Evolutionary conservation across 2,797 vertebrate genomes (phyloP).

Genomic region (Potorous gilbertii): DNA sequence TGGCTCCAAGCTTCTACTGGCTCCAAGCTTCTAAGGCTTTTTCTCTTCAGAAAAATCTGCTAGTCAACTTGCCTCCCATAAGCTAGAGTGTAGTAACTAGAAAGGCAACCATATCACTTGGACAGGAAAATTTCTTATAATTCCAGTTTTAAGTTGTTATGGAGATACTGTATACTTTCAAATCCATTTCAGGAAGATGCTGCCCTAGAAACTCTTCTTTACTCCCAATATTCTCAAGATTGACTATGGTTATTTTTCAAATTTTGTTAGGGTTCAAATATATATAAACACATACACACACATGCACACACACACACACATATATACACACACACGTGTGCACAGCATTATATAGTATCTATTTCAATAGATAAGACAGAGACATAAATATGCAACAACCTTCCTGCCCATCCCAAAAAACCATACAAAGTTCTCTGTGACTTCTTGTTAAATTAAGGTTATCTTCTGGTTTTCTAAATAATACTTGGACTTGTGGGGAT

Average conservation of each 20-base stretch:
- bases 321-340: too few species aligned
- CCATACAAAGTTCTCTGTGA: background rate
- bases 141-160: background rate
- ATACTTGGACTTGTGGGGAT: background rate
- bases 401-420: background rate
- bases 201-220: background rate
- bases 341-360: background rate
- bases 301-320: background rate
- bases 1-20: too few species aligned
- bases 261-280: background rate
- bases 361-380: background rate
- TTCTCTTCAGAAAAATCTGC: too few species aligned
- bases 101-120: background rate
- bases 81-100: too few species aligned
- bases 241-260: background rate
- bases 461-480: conserved; percentile 20
- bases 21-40: too few species aligned
- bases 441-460: conserved; percentile 28
- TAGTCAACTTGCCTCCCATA: too few species aligned
- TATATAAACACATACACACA: background rate
- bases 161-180: background rate
- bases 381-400: background rate
- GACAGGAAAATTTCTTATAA: background rate
- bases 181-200: background rate
- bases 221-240: background rate